These are phyloP conservation scores for Bos indicus DNA, from an alignment of 2,113 vertebrate species.

Conservation along the genomic window DNA sequence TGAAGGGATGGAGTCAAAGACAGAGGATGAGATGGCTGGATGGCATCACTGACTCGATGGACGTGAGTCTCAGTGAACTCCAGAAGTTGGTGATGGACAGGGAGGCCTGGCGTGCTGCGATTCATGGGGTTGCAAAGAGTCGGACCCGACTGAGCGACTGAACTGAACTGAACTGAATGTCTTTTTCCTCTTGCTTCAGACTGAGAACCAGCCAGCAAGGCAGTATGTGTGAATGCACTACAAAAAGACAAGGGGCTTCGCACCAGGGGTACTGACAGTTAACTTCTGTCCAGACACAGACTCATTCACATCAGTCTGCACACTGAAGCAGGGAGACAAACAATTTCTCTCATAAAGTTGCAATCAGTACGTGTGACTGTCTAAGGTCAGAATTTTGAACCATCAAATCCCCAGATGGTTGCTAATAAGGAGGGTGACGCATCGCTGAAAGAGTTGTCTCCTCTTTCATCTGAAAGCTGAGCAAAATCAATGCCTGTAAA, in stretches of 20 bases:
- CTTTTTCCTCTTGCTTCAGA: not conserved
- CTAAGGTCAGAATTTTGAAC: slow-evolving; percentile 8
- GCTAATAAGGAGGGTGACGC: not conserved
- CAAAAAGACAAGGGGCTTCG: not conserved
- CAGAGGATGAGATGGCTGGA: no score
- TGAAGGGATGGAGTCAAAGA: no score
- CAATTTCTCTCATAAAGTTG: not conserved
- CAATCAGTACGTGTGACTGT: not conserved
- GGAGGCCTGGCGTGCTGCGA: no score
- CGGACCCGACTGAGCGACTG: no score
- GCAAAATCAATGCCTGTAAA: not conserved
- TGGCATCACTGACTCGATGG: no score
- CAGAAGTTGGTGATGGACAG: no score
- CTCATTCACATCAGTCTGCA: not conserved
- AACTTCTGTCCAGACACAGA: not conserved
- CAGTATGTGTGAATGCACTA: not conserved
- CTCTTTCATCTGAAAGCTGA: not conserved
- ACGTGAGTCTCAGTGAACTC: no score
- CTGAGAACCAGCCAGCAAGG: not conserved
- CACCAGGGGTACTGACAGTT: not conserved
- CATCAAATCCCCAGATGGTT: not conserved
- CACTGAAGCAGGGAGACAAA: not conserved
- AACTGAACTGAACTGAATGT: not conserved
- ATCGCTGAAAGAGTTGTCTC: not conserved
- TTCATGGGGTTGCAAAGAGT: no score